Evolutionary conservation across 2,113 vertebrate species (phyloP), one percentile per base, ranked within the genome.

Genomic region (Ciconia stormi): DNA sequence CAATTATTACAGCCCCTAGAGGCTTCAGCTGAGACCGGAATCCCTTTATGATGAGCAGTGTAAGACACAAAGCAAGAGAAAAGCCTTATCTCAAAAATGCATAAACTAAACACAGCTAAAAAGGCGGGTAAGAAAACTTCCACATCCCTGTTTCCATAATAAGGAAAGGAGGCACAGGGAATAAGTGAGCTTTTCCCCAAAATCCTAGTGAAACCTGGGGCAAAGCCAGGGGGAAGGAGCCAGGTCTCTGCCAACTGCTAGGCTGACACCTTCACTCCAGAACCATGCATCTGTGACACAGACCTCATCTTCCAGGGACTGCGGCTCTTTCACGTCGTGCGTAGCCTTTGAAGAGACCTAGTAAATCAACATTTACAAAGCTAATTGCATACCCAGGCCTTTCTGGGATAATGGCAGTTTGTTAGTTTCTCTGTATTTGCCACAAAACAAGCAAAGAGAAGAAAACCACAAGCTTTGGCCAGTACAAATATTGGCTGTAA

Each of bases 1-100:
- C 89, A 89, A 82, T 94, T 96, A 93, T 82, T 93, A 50, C 17
- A 87, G 81, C 12, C 42, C 77, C 34, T 55, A 52, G 73, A 87
- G 72, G 44, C 77, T 89, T 65, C 65, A 79, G 53, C 65, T 20
- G 52, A 87, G 72, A 46, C 32, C 4, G 0, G 83, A 49, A 87
- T 79, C 77, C 53, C 81, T 92, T 91, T 87, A 79, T 34, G 81
- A 62, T 42, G 69, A 81, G 44, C 10, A 6, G n/a, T 32, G 32
- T 25, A 84, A 81, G 65, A 79, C 58, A 76, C 11, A 79, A 80
- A 86, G 62, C 66, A 62, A 86, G 16, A 71, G 36, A 62, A 90
- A 88, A 90, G 55, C 50, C 55, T 87, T 32, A 73, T 87, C 76
- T 94, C 67, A 93, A 38, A 84, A 90, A 67, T 21, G 29, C 77